Percentiles rank a stretch among this genome's conserved stretches.
Conservation (phyloP, 2,113 vertebrate species). For the Phasianus colchicus region DNA sequence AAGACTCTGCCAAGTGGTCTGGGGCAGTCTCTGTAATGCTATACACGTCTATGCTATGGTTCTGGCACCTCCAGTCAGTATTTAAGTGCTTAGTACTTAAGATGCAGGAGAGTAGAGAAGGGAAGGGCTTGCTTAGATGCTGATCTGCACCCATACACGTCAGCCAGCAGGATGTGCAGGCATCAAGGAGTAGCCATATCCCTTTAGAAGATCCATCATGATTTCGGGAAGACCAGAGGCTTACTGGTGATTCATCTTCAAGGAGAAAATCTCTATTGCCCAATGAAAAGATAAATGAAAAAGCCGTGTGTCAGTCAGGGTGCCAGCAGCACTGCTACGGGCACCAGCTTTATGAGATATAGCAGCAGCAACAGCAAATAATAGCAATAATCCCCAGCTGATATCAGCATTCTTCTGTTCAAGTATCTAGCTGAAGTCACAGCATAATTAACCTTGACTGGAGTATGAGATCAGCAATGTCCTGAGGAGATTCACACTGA, state of each 20-base stretch:
- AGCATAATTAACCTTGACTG: slow-evolving; percentile 1
- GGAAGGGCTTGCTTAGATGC: not conserved
- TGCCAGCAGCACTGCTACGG: not conserved
- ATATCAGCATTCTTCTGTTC: slow-evolving; percentile 12
- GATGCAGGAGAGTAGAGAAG: not conserved
- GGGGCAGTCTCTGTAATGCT: not conserved
- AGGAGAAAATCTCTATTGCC: not conserved
- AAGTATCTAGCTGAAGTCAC: not conserved
- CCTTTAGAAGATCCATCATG: not conserved
- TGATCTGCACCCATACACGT: not conserved
- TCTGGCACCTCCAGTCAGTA: not conserved
- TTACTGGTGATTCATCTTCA: not conserved
- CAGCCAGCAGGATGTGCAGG: not conserved
- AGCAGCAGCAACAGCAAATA: not conserved
- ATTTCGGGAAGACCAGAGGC: not conserved
- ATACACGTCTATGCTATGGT: not conserved
- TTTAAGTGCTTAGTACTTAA: not conserved
- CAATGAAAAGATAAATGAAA: not conserved
- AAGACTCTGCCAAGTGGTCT: not conserved
- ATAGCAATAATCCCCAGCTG: slow-evolving; percentile 1
- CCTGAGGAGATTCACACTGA: not conserved
- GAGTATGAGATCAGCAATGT: not conserved
- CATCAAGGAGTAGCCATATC: not conserved
- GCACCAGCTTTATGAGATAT: not conserved
- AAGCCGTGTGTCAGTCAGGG: accelerated